Evolutionary conservation across 2,888 invertebrate genomes (phyloP).

Genomic region (Thelaira solivaga): DNA sequence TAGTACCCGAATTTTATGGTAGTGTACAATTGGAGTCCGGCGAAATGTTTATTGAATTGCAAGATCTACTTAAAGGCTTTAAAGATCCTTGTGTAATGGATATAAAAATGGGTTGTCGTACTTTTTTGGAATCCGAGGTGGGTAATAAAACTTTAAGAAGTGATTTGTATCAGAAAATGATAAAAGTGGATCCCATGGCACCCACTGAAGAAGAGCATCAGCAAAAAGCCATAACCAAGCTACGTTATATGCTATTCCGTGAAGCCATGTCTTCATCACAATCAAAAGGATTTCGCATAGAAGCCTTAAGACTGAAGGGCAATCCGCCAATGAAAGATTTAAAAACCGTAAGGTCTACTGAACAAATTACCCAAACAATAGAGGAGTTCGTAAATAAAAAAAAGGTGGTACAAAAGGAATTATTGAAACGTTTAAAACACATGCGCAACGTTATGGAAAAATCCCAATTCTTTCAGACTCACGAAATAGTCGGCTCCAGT

Average conservation of each 20-base stretch:
- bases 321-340: conserved; percentile 90
- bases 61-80: conserved; percentile 94
- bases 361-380: conserved; percentile 86
- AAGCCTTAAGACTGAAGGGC: conserved; percentile 93
- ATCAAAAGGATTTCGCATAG: conserved; percentile 95
- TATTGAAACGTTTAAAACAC: conserved; percentile 85
- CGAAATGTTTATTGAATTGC: conserved; percentile 94
- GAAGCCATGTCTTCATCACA: conserved; percentile 96
- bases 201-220: conserved; percentile 91
- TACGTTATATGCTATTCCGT: conserved; percentile 97
- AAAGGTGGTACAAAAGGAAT: conserved; percentile 81
- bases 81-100: conserved; percentile 96
- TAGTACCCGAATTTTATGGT: conserved; percentile 90
- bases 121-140: conserved; percentile 97
- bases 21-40: conserved; percentile 84
- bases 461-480: conserved; percentile 89
- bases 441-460: conserved; percentile 88
- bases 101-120: conserved; percentile 97
- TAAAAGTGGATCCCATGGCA: conserved; percentile 90
- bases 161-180: conserved; percentile 97
- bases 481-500: conserved; percentile 96
- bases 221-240: conserved; percentile 91
- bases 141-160: conserved; percentile 88
- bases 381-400: conserved; percentile 85
- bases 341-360: conserved; percentile 88